Base-by-base conservation (phyloP, 2,113 vertebrate genomes). In the Oreochromis niloticus region DNA sequence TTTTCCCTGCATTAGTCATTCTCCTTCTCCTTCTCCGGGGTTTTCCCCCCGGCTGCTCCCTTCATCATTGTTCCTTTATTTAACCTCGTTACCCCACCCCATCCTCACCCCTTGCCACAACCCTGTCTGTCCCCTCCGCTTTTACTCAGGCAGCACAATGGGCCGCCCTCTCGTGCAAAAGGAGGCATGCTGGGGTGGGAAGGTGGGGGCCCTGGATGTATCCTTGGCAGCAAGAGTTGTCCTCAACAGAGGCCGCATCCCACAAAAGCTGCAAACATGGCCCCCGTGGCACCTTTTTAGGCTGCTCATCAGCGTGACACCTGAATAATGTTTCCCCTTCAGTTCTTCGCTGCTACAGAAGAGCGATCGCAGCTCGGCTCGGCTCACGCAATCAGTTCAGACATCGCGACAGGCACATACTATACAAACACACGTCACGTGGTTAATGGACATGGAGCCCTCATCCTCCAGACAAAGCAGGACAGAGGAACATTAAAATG, bases 71-170 rank as follows among this genome's bases (percentile, higher is more conserved):
- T 90, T 89, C 63, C 86, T 82, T 92, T 78, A 75, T 92, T 91
- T 56, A 88, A 88, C 88, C 78, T 86, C 34, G 52, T 84, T 55
- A 84, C 79, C 68, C 22, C 48, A 50, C 55, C 68, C 24, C 16
- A 39, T 36, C 24, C 13, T 14, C 24, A 52, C 41, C 68, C 85
- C 27, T 2, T 68, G 57, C 80, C 41, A 84, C 55, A 82, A 87
- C 89, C 87, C 82, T 9, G 46, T 86, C 83, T 91, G 87, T 93
- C 78, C 85, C 80, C 30, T 59, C 59, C 80, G 41, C 80, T 84
- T 94, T 87, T 90, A 82, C 61, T 85, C 93, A 89, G 92, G 93
- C 94, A 94, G 73, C 55, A 88, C 52, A 82, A 89, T 85, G 88
- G 85, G 81, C 93, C 89, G 79, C 84, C 85, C 68, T 92, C 82